Evolutionary conservation across 2,888 invertebrate genomes (phyloP), one percentile per base, ranked within the genome.

Genomic region (Pomacea canaliculata): DNA sequence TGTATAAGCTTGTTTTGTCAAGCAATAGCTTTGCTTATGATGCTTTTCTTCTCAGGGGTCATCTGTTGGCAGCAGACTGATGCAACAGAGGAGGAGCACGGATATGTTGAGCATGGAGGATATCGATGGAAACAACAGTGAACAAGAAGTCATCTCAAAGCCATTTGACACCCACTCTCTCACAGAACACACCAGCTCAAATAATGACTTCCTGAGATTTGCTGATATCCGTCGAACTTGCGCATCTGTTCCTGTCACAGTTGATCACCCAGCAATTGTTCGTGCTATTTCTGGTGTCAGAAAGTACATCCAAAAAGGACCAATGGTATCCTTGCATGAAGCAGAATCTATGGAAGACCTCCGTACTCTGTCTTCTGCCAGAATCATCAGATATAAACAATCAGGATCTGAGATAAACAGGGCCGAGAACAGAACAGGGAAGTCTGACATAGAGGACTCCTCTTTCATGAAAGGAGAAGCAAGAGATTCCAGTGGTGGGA

Each of bases 161-260:
- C 46, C 66, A 12, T 59, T 37, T 12, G 23, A 62, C 71, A 66
- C 66, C 66, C 66, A 18, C 3, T 23, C 23, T 12, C 51, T 56
- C 51, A 56, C 51, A 56, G 51, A 56, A 56, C 51, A 56, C 51
- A 56, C 18, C 51, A 49, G 63, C 10, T 13, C 10, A 3, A 12
- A 27, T 3, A 13, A 66, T 3, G 73, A 73, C 60, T 73, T 73
- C 60, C 73, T 73, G 60, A 73, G 60, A 37, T 73, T 73, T 48
- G 68, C 73, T 0, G 68, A 68, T 67, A 46, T 23, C 46, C 73
- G 68, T 7, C 73, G 68, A 49, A 59, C 51, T 8, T 73, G 73
- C 48, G 73, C 73, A 23, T 73, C 73, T 18, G 56, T 73, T 16
- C 73, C 73, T 8, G 68, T 60, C 48, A 37, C 59, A 10, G 46